A percentile compares a stretch with the other conserved stretches of the same genome.
These are phyloP conservation scores for Apus apus DNA, from an alignment of 2,113 vertebrate genomes.

Conservation along the genomic window DNA sequence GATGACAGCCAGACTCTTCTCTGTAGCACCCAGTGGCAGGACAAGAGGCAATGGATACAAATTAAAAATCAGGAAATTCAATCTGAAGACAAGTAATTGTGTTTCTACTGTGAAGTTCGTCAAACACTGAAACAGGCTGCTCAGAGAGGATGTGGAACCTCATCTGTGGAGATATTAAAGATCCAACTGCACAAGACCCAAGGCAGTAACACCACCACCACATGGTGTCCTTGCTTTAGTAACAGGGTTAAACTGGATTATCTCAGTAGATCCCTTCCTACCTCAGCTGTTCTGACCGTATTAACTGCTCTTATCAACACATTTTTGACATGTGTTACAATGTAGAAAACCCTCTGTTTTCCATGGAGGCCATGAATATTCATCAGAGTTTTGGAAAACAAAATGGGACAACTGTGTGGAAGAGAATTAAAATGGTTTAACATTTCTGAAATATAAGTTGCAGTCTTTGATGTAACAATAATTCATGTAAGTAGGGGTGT, in stretches of 20 bases:
- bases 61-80: background rate
- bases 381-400: background rate
- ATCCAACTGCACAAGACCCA: fast-evolving
- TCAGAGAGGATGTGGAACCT: background rate
- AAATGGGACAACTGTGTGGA: fast-evolving
- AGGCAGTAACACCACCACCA: background rate
- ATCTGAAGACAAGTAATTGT: background rate
- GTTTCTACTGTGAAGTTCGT: background rate
- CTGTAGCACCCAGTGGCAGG: background rate
- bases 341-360: background rate
- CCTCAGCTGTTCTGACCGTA: background rate
- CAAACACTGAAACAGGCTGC: background rate
- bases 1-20: background rate
- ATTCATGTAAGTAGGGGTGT: background rate
- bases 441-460: background rate
- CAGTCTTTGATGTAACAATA: background rate
- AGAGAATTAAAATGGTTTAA: background rate
- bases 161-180: background rate
- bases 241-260: background rate
- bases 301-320: background rate
- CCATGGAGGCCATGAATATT: background rate
- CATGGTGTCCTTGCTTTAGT: background rate
- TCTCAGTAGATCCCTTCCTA: background rate
- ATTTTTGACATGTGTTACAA: background rate
- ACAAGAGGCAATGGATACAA: background rate